Evolutionary conservation across 2,113 vertebrate genomes (phyloP).

Genomic region (Varanus komodoensis): DNA sequence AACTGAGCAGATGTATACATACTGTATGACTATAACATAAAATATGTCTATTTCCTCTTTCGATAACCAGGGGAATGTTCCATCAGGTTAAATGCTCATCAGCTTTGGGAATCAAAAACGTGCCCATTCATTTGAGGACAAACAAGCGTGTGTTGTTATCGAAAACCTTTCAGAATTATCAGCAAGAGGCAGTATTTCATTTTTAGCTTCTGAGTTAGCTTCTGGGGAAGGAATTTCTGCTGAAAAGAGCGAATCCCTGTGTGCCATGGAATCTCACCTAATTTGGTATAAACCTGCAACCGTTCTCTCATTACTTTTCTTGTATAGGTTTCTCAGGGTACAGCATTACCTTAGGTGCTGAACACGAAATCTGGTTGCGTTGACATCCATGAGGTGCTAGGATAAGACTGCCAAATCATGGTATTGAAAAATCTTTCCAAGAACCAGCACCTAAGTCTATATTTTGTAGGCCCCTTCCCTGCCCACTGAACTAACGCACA

Average conservation of each 20-base stretch:
- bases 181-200: not conserved
- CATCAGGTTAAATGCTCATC: not conserved
- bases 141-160: not conserved
- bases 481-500: constrained; percentile 42
- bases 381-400: constrained; percentile 74
- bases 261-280: constrained; percentile 36
- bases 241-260: constrained; percentile 26
- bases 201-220: not conserved
- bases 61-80: accelerated
- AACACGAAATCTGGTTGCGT: constrained; percentile 55
- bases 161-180: not conserved
- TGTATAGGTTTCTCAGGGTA: constrained; percentile 73
- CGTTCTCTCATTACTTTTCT: constrained; percentile 44
- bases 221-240: no score
- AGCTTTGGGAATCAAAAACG: not conserved
- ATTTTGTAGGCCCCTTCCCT: constrained; percentile 51
- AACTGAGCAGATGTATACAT: constrained; percentile 7
- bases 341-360: constrained; percentile 63
- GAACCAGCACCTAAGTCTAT: constrained; percentile 48
- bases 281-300: constrained; percentile 17
- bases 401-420: constrained; percentile 69
- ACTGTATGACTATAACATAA: constrained; percentile 3
- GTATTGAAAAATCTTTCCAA: constrained; percentile 47
- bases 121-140: accelerated
- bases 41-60: constrained; percentile 28